Evolutionary conservation across 1,140 invertebrate genomes (phyloP), one percentile per base, ranked within the genome.

Genomic region (Druon quercuslanigerum): DNA sequence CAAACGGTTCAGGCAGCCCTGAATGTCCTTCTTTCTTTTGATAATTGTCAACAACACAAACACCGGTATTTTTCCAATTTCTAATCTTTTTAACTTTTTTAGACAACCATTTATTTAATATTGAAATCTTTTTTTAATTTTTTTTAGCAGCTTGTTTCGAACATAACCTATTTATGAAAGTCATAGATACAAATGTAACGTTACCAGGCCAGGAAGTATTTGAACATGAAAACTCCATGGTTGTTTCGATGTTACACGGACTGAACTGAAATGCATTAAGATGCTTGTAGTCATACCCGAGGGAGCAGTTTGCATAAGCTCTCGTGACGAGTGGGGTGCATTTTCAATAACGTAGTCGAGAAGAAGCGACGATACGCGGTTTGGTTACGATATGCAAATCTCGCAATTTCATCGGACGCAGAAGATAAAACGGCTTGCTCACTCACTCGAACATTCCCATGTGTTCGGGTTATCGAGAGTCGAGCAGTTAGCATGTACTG

Each of bases 321-420:
- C 60, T 25, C 25, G 40, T 16, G 12, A 66, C 25, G 60, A 66
- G 60, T 8, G 60, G 60, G 33, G 25, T 40, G 60, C 33, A 66
- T 66, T 66, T 66, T 66, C 60, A 66, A 66, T 66, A 66, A 66
- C 60, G 60, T 66, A 46, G 60, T 66, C 60, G 60, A 40, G 33
- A 25, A 40, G 25, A 66, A 66, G 60, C 60, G 60, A 66, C 60
- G 60, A 66, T 66, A 13, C 60, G 33, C 25, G 60, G 60, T 66
- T 66, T 25, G 20, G 33, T 33, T 14, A 66, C 73, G 75, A 79
- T 80, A 80, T 83, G 82, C 77, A 83, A 80, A 83, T 80, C 73
- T 73, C 50, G 56, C 78, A 83, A 77, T 80, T 80, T 83, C 75
- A 83, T 78, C 78, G 52, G 75, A 72, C 51, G 71, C 56, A 40